Conservation (phyloP, 2,797 vertebrate genomes). For the Parauchenoglanis punctatus region DNA sequence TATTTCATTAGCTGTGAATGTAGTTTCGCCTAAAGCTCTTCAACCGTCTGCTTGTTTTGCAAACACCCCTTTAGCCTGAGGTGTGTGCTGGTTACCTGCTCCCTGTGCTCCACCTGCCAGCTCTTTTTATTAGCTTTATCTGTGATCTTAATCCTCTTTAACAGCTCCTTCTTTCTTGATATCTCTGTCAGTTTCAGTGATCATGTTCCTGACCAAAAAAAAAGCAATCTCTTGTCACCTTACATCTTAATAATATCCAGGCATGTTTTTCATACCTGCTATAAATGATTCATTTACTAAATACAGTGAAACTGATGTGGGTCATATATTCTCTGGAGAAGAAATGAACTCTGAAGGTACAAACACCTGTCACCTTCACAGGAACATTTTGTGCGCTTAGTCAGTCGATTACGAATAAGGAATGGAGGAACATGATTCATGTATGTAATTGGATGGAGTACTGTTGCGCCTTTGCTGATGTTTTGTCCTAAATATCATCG, state of each 20-base stretch:
- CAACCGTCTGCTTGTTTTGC: neutral
- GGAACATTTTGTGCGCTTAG: neutral
- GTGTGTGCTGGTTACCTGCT: neutral
- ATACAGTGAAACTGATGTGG: neutral
- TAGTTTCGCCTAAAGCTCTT: constrained; percentile 43
- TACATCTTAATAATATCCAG: neutral
- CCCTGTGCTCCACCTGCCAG: neutral
- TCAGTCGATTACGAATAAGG: neutral
- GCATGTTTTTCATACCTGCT: neutral
- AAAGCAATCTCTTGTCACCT: neutral
- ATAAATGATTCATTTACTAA: neutral
- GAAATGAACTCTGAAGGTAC: neutral
- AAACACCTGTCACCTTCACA: neutral
- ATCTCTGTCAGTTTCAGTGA: neutral
- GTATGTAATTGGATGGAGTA: too few relatives aligned
- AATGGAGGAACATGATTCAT: neutral
- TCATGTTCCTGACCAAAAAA: neutral
- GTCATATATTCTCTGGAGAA: neutral
- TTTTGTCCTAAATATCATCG: neutral
- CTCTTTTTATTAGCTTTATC: neutral
- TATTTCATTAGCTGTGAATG: constrained; percentile 1
- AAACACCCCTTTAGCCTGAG: neutral
- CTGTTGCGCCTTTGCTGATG: neutral
- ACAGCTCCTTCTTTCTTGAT: neutral
- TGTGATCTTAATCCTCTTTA: neutral